phyloP scores from a whole-genome alignment of 2,113 vertebrate species.

The Abramis brama region DNA sequence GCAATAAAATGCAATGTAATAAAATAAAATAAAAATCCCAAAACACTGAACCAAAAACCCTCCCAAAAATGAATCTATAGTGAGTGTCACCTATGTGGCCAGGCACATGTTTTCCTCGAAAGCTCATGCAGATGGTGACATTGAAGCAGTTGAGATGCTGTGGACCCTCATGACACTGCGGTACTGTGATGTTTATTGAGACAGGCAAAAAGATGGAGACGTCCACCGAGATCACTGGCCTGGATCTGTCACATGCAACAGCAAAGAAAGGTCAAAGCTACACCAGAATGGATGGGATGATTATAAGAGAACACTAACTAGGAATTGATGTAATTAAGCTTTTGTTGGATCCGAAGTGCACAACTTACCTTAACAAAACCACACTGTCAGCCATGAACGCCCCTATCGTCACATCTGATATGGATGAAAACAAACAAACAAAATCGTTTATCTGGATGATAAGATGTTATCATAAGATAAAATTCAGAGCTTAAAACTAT shows the following conservation, averaged over 20 bases:
- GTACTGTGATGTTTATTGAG: conserved; percentile 95
- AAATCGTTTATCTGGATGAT: background rate
- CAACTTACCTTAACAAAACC: conserved; percentile 90
- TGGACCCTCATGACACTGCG: conserved; percentile 90
- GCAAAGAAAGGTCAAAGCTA: background rate
- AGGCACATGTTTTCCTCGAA: conserved; percentile 86
- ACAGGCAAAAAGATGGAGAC: conserved; percentile 85
- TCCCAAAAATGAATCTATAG: background rate
- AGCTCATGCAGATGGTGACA: conserved; percentile 85
- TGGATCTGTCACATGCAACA: conserved; percentile 75
- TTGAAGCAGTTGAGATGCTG: conserved; percentile 90
- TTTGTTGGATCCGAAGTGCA: background rate
- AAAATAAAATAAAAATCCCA: background rate
- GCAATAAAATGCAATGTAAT: background rate
- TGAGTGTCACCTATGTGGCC: conserved; percentile 89
- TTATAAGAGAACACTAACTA: background rate
- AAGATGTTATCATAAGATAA: too few relatives aligned
- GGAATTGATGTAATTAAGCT: background rate
- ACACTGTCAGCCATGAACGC: conserved; percentile 94
- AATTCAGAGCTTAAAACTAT: background rate
- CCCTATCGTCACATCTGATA: conserved; percentile 90
- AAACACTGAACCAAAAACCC: background rate
- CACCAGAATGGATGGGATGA: background rate
- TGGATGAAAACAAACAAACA: conserved; percentile 52
- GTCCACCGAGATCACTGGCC: conserved; percentile 90